Percentiles rank a stretch among this genome's conserved stretches.
Evolutionary conservation across 92 coral and sea anemone genomes (phyloP).

Genomic region (Parazoanthus atlanticus): DNA sequence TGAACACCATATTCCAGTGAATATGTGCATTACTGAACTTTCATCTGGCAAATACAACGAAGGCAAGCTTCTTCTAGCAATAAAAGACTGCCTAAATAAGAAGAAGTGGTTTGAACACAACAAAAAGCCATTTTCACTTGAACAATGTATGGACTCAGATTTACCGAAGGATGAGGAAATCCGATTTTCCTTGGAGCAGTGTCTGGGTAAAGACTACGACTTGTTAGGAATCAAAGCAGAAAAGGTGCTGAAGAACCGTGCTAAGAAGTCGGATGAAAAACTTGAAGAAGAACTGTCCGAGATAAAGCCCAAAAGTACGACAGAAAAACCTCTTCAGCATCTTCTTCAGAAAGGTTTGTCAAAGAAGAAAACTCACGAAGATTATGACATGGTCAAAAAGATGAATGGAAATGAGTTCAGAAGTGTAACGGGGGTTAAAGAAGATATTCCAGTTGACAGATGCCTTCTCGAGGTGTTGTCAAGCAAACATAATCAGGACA

Average conservation of each 20-base stretch:
- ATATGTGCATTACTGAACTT: background rate
- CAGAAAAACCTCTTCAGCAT: background rate
- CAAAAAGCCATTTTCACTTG: background rate
- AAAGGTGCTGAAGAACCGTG: background rate
- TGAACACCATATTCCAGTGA: conserved; percentile 1
- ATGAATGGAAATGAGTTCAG: background rate
- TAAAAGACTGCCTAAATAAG: background rate
- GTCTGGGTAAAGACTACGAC: background rate
- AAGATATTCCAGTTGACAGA: too few relatives aligned
- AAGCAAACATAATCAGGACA: background rate
- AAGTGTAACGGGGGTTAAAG: too few relatives aligned
- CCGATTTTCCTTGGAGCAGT: background rate
- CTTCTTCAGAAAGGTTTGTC: background rate
- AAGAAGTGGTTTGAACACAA: background rate
- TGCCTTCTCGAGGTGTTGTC: too few relatives aligned
- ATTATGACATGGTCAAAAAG: background rate
- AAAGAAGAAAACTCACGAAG: background rate
- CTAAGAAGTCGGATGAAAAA: too few relatives aligned
- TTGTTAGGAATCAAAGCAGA: background rate
- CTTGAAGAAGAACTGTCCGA: background rate
- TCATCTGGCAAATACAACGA: background rate
- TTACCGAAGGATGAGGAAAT: background rate
- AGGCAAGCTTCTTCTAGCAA: background rate
- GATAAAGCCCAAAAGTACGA: background rate
- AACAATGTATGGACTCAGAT: background rate